Base-by-base conservation (phyloP, 2,888 invertebrate species). In the Lepidocyrtinus sp. region DNA sequence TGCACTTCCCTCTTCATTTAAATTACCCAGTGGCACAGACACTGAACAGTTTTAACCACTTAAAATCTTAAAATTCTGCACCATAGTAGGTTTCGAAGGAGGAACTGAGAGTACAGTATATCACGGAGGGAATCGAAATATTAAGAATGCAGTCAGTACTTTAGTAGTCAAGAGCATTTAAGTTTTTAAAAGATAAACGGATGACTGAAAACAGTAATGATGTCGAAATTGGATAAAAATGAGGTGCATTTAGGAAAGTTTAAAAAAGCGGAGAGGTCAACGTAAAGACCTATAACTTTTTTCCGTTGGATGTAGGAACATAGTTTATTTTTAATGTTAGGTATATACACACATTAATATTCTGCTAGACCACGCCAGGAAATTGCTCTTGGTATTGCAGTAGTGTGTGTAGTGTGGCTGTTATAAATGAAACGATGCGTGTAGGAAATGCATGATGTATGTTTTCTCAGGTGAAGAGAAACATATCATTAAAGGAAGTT, bases 401-500 rank as follows among this genome's bases (percentile, higher is more conserved):
- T n/a, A n/a, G n/a, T n/a, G n/a, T n/a, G n/a, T 36, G 36, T 36
- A 9, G 36, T 36, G 36, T 36, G 36, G 36, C 36, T 36, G 36
- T n/a, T n/a, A n/a, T n/a, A n/a, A n/a, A n/a, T n/a, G n/a, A n/a
- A n/a, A n/a, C 36, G 12, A 36, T 36, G 36, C 12, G 12, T 36
- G 36, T 63, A 63, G 72, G 72, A 72, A 72, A 72, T 25, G 15
- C 22, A 69, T 59, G 36, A 36, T 36, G 12, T 36, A 70, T 59
- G 21, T 59, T 59, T 67, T 75, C 45, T 73, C 73, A 64, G 36
- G 36, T 36, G 36, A 36, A 36, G 61, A 63, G 73, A 73, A 65
- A 64, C 26, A 21, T 75, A 75, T 59, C 67, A 75, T 75, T 67
- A 67, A 67, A 75, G 74, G 67, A 75, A 75, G 74, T 75, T 25